These are phyloP conservation scores for Drosophila helvetica DNA, from an alignment of 2,888 invertebrate genomes.

Conservation along the genomic window DNA sequence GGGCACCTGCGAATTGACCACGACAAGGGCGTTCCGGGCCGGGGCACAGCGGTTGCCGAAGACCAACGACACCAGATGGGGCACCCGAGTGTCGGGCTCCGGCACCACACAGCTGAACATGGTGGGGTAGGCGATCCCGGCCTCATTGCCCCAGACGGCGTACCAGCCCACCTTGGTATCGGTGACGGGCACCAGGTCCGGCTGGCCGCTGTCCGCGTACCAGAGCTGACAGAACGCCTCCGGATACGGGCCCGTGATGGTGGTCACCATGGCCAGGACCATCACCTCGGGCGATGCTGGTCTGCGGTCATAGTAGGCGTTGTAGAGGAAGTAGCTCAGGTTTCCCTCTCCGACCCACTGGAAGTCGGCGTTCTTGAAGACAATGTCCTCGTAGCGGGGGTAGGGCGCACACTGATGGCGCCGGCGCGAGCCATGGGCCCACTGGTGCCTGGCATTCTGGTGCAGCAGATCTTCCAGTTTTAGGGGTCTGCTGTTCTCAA, in stretches of 20 bases:
- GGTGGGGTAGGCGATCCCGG: conserved; percentile 33
- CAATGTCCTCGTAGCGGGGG: conserved; percentile 43
- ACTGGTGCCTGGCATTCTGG: conserved; percentile 10
- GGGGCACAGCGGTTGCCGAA: conserved; percentile 34
- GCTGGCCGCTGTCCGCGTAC: conserved; percentile 41
- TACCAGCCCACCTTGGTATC: conserved; percentile 33
- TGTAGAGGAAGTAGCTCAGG: conserved; percentile 49
- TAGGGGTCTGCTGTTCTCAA: too few species aligned
- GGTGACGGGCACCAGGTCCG: conserved; percentile 35
- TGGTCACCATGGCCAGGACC: conserved; percentile 48
- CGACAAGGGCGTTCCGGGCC: conserved; percentile 74
- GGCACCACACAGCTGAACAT: conserved; percentile 31
- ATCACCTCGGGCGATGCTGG: conserved; percentile 9
- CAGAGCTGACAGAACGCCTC: conserved; percentile 48
- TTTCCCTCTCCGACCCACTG: conserved; percentile 27
- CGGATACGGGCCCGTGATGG: conserved; percentile 10
- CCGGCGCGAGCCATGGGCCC: conserved; percentile 1
- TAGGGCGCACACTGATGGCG: conserved; percentile 42
- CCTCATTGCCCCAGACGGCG: conserved; percentile 25
- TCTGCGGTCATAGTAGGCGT: conserved; percentile 54
- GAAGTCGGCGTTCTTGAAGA: conserved; percentile 22
- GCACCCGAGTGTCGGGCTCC: conserved; percentile 15
- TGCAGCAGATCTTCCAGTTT: conserved; percentile 33
- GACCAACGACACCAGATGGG: conserved; percentile 59
- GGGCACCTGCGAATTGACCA: conserved; percentile 30